Conservation (phyloP, 2,888 invertebrate genomes). For the Drepana falcataria region DNA sequence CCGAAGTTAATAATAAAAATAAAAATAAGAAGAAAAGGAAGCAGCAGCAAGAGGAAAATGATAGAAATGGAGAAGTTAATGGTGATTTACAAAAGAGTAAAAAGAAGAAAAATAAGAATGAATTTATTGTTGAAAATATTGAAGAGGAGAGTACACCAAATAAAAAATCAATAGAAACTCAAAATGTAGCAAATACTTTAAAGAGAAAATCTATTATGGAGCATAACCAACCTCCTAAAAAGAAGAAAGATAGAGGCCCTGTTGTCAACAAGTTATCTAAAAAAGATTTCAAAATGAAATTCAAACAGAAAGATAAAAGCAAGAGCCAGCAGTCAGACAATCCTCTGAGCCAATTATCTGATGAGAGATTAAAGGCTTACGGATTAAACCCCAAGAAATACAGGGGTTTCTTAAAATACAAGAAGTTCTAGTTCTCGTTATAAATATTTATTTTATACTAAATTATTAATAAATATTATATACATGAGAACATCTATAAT, state of each 20-base stretch:
- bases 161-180: constrained; percentile 5
- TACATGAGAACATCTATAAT: too few relatives aligned
- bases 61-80: constrained; percentile 2
- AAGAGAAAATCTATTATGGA: constrained; percentile 23
- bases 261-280: background rate
- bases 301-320: constrained; percentile 35
- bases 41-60: constrained; percentile 9
- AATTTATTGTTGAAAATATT: constrained; percentile 38
- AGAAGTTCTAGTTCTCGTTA: constrained; percentile 55
- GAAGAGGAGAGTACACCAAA: constrained; percentile 19
- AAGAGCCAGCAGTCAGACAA: constrained; percentile 35
- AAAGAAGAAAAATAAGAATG: constrained; percentile 30
- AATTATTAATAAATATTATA: background rate
- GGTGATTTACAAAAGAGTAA: constrained; percentile 27
- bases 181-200: background rate
- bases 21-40: background rate
- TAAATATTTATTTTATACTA: background rate
- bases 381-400: constrained; percentile 95
- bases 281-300: constrained; percentile 28
- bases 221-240: constrained; percentile 13
- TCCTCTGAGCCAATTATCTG: constrained; percentile 77
- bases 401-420: constrained; percentile 85
- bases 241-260: constrained; percentile 31
- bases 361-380: constrained; percentile 92
- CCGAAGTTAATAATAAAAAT: constrained; percentile 18